These are phyloP conservation scores for Atlantisia rogersi DNA, from an alignment of 2,113 vertebrate species.

Conservation along the genomic window DNA sequence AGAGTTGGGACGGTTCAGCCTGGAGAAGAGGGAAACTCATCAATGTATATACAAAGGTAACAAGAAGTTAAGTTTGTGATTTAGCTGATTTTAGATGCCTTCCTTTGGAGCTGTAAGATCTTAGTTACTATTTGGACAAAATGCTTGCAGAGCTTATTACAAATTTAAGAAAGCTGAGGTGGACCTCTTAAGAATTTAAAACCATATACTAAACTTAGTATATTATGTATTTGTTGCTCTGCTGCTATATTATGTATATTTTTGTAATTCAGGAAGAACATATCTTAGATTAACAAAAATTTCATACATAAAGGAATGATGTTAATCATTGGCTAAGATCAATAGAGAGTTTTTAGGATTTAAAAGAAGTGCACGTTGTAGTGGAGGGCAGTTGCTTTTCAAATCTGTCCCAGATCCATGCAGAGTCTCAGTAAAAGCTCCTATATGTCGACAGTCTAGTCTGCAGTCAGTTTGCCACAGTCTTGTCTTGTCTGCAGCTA, in stretches of 20 bases:
- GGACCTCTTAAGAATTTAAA: background rate
- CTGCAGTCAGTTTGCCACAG: background rate
- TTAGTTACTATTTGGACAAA: background rate
- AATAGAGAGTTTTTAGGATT: background rate
- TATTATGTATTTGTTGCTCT: background rate
- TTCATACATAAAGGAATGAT: background rate
- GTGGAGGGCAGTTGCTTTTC: background rate
- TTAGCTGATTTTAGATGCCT: background rate
- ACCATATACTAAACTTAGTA: background rate
- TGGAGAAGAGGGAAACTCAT: background rate
- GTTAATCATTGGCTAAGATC: background rate
- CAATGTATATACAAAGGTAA: background rate
- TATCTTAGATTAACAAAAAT: background rate
- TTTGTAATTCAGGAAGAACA: background rate
- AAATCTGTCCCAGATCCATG: background rate
- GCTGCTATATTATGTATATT: background rate
- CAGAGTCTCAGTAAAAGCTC: background rate
- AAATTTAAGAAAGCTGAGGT: background rate
- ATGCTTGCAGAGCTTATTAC: background rate
- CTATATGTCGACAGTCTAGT: background rate
- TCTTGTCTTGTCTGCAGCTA: background rate
- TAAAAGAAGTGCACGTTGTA: background rate
- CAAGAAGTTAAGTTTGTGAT: background rate
- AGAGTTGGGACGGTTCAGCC: background rate
- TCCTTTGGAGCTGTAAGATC: background rate